phyloP scores from a whole-genome alignment of 1,140 invertebrate genomes.

The Ylistrum balloti region DNA sequence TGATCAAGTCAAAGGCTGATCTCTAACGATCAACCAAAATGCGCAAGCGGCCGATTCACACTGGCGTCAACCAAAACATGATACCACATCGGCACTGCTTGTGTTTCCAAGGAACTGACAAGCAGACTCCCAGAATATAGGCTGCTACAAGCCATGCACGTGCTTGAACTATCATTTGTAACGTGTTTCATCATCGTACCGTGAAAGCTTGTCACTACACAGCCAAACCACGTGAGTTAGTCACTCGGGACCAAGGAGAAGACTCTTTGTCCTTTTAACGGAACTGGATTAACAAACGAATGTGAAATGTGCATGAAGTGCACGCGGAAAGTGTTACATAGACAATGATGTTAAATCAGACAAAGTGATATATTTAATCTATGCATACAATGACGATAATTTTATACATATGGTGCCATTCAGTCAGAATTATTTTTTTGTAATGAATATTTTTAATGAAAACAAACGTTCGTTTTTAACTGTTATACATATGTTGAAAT shows the following conservation, averaged over 20 bases:
- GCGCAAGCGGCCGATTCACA: neutral
- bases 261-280: neutral
- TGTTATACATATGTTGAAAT: neutral
- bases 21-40: neutral
- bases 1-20: neutral
- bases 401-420: conserved; percentile 11
- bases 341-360: neutral
- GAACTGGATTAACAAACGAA: neutral
- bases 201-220: neutral
- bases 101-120: neutral
- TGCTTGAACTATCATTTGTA: neutral
- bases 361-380: neutral
- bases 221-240: neutral
- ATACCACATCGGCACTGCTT: neutral
- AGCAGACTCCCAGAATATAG: neutral
- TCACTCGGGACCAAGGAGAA: neutral
- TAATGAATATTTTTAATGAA: neutral
- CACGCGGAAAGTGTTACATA: neutral
- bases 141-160: neutral
- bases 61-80: neutral
- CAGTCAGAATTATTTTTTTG: neutral
- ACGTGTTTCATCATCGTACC: neutral
- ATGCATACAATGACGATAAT: neutral
- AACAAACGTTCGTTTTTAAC: neutral
- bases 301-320: neutral